These are phyloP conservation scores for Syrmaticus mikado DNA, from an alignment of 2,113 vertebrate species.

Conservation along the genomic window DNA sequence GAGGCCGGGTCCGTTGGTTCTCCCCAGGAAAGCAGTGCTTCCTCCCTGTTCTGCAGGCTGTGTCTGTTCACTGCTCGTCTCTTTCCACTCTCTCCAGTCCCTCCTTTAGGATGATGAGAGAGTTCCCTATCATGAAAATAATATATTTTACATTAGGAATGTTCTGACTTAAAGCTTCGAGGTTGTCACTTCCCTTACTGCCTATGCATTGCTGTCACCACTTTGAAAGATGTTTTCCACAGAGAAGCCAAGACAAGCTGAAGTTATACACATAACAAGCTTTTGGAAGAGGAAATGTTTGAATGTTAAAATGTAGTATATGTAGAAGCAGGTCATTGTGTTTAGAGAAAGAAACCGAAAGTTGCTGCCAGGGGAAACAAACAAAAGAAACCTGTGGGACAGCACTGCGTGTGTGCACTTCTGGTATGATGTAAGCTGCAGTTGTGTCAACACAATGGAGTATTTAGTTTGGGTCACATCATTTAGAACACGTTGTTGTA, in stretches of 20 bases:
- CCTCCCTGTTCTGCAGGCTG: background rate
- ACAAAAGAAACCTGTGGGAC: background rate
- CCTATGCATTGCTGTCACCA: background rate
- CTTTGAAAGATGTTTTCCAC: background rate
- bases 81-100: background rate
- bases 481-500: background rate
- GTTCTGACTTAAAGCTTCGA: background rate
- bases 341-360: slow-evolving; percentile 48
- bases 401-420: background rate
- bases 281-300: background rate
- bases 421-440: background rate
- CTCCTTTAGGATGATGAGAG: background rate
- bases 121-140: background rate
- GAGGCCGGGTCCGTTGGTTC: accelerated
- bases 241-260: background rate
- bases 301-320: background rate
- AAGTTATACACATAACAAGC: background rate
- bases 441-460: background rate
- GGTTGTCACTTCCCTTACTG: background rate
- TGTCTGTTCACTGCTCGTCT: background rate
- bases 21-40: background rate
- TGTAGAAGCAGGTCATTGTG: background rate
- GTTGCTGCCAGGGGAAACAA: background rate
- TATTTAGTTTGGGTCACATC: background rate
- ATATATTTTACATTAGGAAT: background rate